A percentile compares a stretch with the other conserved stretches of the same genome.
Evolutionary conservation across 1,140 invertebrate genomes (phyloP).

Genomic region (Solenopsis fugax): DNA sequence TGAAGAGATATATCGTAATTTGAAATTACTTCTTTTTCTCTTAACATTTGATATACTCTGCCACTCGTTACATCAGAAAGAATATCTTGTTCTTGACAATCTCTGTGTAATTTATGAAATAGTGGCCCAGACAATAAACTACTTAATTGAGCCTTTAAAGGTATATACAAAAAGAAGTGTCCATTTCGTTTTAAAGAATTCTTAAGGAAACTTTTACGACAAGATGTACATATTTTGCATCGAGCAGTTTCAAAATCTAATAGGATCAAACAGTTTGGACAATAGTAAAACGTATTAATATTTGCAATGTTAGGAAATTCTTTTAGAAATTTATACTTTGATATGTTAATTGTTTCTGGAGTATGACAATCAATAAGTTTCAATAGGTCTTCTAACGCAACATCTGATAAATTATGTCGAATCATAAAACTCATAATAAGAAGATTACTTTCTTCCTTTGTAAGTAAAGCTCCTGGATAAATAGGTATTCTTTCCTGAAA

Average conservation of each 20-base stretch:
- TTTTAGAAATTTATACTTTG: conserved; percentile 4
- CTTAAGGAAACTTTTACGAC: background rate
- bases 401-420: background rate
- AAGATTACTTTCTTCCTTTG: background rate
- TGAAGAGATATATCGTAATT: too few species aligned
- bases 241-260: background rate
- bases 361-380: background rate
- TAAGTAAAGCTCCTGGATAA: background rate
- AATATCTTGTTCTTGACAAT: background rate
- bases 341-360: background rate
- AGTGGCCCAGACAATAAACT: background rate
- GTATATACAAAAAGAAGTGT: background rate
- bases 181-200: conserved; percentile 8
- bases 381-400: background rate
- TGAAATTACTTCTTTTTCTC: background rate
- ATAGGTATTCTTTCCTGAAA: background rate
- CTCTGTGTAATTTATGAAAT: background rate
- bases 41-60: background rate
- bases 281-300: conserved; percentile 18
- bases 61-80: background rate
- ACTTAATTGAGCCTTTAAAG: background rate
- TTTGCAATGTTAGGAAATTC: background rate
- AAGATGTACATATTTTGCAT: background rate
- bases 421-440: conserved; percentile 5
- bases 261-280: background rate